phyloP scores from a whole-genome alignment of 2,888 invertebrate species.

The Eurytoma californica region DNA sequence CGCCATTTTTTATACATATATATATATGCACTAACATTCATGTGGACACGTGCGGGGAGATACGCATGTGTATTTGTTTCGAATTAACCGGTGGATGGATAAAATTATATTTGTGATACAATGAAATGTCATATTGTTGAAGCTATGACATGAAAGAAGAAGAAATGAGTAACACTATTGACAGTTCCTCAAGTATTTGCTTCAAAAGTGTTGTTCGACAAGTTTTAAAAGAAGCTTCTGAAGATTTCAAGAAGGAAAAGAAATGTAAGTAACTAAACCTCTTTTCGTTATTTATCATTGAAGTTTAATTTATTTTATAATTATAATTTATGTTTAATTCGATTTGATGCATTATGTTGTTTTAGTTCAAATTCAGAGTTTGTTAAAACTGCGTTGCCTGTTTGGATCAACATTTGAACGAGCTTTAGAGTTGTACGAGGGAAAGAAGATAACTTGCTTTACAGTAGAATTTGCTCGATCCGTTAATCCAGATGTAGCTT shows the following conservation, averaged over 20 bases:
- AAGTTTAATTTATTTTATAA: background rate
- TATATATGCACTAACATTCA: background rate
- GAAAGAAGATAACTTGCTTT: conserved; percentile 77
- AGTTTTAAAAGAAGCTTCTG: conserved; percentile 61
- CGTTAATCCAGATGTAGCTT: conserved; percentile 53
- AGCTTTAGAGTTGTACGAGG: conserved; percentile 81
- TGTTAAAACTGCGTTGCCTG: conserved; percentile 78
- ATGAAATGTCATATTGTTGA: background rate
- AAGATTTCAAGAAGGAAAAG: conserved; percentile 63
- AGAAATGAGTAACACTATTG: conserved; percentile 31
- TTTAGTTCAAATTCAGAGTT: conserved; percentile 78
- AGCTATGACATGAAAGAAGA: background rate
- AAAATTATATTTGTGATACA: background rate
- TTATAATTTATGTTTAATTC: conserved; percentile 2
- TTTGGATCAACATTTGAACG: conserved; percentile 79
- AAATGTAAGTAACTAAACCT: conserved; percentile 65
- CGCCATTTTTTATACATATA: background rate
- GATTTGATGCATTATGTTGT: conserved; percentile 52
- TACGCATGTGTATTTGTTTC: background rate
- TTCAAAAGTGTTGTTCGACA: conserved; percentile 49
- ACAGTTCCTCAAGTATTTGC: conserved; percentile 5
- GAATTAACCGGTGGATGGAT: background rate
- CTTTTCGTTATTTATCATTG: conserved; percentile 24
- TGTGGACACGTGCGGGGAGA: background rate
- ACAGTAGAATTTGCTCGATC: conserved; percentile 64